Evolutionary conservation across 2,888 invertebrate genomes (phyloP).

Genomic region (Aphrophora alni): DNA sequence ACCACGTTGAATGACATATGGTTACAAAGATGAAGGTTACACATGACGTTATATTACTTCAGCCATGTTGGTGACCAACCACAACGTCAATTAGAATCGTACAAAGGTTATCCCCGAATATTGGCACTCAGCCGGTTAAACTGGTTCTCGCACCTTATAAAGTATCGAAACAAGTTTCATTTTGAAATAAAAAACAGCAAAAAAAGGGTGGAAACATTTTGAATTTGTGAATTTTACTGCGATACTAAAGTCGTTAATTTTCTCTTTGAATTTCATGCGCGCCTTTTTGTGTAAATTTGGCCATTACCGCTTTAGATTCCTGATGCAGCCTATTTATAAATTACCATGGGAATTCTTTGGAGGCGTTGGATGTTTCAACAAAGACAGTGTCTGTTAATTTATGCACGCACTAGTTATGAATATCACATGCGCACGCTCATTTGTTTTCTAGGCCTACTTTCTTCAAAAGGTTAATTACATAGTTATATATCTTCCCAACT

Average conservation of each 20-base stretch:
- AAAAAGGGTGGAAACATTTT: not conserved
- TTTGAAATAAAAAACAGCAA: not conserved
- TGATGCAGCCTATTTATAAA: not conserved
- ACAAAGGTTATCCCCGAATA: conserved; percentile 9
- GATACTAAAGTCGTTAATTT: not conserved
- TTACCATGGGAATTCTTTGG: not conserved
- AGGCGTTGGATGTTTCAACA: not conserved
- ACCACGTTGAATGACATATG: no score
- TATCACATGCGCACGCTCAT: no score
- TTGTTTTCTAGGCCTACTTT: not conserved
- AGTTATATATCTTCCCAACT: no score
- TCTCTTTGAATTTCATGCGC: not conserved
- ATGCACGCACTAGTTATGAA: not conserved
- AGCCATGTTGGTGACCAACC: not conserved
- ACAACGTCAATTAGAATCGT: not conserved
- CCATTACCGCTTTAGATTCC: not conserved
- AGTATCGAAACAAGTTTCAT: not conserved
- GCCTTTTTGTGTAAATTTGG: conserved; percentile 9
- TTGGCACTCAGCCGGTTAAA: not conserved
- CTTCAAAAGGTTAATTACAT: no score
- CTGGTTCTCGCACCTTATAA: conserved; percentile 5
- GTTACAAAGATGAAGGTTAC: no score
- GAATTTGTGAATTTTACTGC: conserved; percentile 2
- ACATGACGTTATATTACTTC: not conserved
- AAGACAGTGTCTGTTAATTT: not conserved